Evolutionary conservation across 1,140 invertebrate genomes (phyloP), one percentile per base, ranked within the genome.

Genomic region (Hyphantria cunea): DNA sequence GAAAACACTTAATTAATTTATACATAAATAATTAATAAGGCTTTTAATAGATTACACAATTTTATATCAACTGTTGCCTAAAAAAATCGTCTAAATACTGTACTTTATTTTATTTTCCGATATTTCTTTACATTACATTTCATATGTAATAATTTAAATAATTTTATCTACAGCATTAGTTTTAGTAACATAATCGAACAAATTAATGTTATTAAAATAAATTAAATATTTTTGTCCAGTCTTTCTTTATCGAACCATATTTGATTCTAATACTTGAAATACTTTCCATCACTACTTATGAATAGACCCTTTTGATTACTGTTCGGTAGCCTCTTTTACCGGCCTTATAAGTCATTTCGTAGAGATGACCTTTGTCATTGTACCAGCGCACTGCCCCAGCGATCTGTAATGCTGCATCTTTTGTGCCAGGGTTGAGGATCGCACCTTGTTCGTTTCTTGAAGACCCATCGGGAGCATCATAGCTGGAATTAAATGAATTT

Each of bases 331-430:
- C 92, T 76, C 88, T 84, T 73, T 86, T 92, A 53, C 92, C 92
- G 6, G 93, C 93, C 67, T 93, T 92, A 78, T 93, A 94, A 6
- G 93, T 93, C 68, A 96, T 93, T 69, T 93, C 93, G 68, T 95
- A 95, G 12, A 93, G 92, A 70, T 94, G 92, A n/a, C 95, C 95
- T 70, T 96, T 86, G 17, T 79, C 69, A 93, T 67, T 94, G 91
- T 72, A 92, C 94, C 65, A 95, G 44, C 91, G 91, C 66, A 93
- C 93, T 10, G 92, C 92, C 15, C 94, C 94, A 0, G 90, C 80
- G 0, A 95, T 93, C 6, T 92, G 89, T 0, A 95, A 62, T 3
- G 84, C 89, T 41, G 93, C 92, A 31, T 94, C 92, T 32, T 94
- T 92, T 0, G 92, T 91, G 17, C 94, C 93, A 3, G 76, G 66